These are phyloP conservation scores for Xestia ashworthii DNA, from an alignment of 2,888 invertebrate species.

Conservation along the genomic window DNA sequence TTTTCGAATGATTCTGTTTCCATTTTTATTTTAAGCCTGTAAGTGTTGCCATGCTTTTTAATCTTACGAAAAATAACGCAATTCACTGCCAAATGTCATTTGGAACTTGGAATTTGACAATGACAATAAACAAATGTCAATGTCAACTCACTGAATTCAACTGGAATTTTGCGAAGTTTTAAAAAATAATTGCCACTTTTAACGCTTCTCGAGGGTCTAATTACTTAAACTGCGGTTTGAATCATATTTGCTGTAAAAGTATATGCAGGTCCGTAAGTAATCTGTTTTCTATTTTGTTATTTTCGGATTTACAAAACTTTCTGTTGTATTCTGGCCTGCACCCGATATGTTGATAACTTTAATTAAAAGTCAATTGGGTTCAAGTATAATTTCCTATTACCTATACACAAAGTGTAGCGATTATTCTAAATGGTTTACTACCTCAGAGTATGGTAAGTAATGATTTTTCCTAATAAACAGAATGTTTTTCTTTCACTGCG, in stretches of 20 bases:
- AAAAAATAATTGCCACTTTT: conserved; percentile 6
- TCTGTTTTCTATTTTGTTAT: background rate
- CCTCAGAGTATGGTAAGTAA: background rate
- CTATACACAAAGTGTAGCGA: background rate
- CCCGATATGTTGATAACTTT: background rate
- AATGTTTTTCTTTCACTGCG: background rate
- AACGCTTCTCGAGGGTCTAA: background rate
- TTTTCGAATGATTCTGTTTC: background rate
- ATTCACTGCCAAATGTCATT: background rate
- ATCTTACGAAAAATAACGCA: background rate
- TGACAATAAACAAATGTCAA: conserved; percentile 33
- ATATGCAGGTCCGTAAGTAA: conserved; percentile 41
- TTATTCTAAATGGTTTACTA: background rate
- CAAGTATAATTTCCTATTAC: background rate
- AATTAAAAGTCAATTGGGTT: background rate
- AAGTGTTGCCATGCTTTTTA: background rate
- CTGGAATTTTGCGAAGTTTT: conserved; percentile 37
- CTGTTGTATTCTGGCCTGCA: background rate
- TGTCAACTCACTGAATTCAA: conserved; percentile 19
- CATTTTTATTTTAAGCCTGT: background rate
- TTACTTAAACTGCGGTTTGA: conserved; percentile 8
- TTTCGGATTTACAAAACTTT: conserved; percentile 8
- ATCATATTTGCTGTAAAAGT: conserved; percentile 20
- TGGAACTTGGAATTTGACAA: no score
- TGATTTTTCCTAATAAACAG: background rate